Evolutionary conservation across 2,113 vertebrate genomes (phyloP), one percentile per base, ranked within the genome.

Genomic region (Oreotrochilus melanogaster): DNA sequence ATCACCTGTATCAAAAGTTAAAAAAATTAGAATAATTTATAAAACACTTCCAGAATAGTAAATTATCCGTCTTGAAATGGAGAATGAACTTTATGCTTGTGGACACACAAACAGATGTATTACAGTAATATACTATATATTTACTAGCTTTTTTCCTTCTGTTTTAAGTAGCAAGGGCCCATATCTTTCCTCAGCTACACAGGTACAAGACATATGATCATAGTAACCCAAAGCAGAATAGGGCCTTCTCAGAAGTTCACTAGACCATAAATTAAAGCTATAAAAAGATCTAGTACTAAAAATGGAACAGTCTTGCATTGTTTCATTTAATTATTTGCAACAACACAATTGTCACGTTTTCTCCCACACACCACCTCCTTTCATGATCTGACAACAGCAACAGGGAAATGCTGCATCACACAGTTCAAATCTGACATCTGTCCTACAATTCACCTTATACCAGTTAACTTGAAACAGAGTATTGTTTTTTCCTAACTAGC

Each of bases 1-100:
- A 92, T 76, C 30, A 24, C 64, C 93, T 95, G 81, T 98, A 98
- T 96, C 78, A 97, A 98, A 98, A 97, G 93, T 95, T 97, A 78
- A 85, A 98, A 98, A 97, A 95, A 65, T 76, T 78, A 94, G 78
- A 91, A 62, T 79, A 50, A 64, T 82, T 86, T 95, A 97, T 88
- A 92, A 95, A 97, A 96, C 12, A 45, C 51, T 90, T 95, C 56
- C 64, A 78, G 67, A 90, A 92, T 39, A 95, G 65, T 78, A 96
- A 93, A 86, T 67, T 31, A 54, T 61, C 66, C 57, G 27, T 75
- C 65, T 89, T 76, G 71, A 79, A 93, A 90, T 25, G 67, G 67
- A 94, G 80, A 14, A 78, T 65, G 27, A 83, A 65, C 50, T 62
- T 86, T 30, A 73, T 19, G 86, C 47, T 50, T 56, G 22, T 30